Base-by-base conservation (phyloP, 1,140 invertebrate genomes). In the Aleiodes sp. region DNA sequence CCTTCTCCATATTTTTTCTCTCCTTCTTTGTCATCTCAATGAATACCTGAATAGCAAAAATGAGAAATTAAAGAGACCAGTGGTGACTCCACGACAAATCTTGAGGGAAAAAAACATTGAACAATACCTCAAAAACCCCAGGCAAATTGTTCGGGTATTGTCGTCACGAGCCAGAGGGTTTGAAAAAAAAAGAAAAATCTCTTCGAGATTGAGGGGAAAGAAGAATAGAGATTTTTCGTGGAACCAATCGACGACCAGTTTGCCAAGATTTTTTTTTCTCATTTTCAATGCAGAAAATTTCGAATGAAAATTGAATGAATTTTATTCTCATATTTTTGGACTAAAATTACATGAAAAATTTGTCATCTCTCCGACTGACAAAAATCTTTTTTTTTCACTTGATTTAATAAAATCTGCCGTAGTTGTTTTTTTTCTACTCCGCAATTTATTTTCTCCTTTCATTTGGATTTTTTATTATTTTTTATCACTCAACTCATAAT, bases 91-190 rank as follows among this genome's bases (percentile, higher is more conserved):
- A 35, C 41, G 14, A 46, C 41, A 46, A 46, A 46, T 46, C 41
- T 46, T 19, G 4, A 19, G 41, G 24, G 41, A 46, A 19, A 46
- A 19, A 46, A 46, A 46, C 8, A 46, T 19, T n/a, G 41, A 19
- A 46, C 41, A 46, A 46, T 46, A 46, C 14, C n/a, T 46, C 41
- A 46, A 16, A n/a, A 46, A 46, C 41, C 41, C 41, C 41, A 46
- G 41, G 41, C 41, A 46, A 46, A 46, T 46, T 46, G 41, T 46
- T 46, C 14, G 16, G 7, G 41, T 46, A 19, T 46, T 46, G 41
- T 46, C 24, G 41, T 46, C 41, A 46, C 41, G 41, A 46, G 41
- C 41, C 41, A 46, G 14, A 46, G 14, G 41, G 2, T 46, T 46
- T 46, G 16, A 8, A 2, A 10, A 21, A 46, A 46, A 46, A 19